Evolutionary conservation across 1,140 invertebrate genomes (phyloP).

Genomic region (Ylistrum balloti): DNA sequence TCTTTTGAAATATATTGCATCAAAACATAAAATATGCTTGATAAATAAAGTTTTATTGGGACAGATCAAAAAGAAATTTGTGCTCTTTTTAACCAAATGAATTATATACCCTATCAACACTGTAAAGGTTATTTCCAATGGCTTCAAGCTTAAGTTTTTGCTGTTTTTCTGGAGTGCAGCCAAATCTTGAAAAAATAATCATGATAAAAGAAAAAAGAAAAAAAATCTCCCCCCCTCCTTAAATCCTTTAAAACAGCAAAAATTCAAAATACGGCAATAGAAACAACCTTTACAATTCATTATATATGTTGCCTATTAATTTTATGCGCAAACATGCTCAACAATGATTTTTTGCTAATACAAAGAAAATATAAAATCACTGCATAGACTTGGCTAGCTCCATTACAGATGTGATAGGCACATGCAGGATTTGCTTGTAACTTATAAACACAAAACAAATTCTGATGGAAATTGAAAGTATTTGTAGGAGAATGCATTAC

Average conservation of each 20-base stretch:
- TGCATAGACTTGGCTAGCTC: constrained; percentile 30
- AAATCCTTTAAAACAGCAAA: no score
- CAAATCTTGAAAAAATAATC: no score
- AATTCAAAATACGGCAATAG: no score
- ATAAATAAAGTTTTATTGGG: background rate
- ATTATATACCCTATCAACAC: background rate
- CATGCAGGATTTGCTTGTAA: constrained; percentile 3
- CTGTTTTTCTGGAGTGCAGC: no score
- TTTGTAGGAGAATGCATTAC: background rate
- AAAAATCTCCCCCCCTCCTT: no score
- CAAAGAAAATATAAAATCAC: background rate
- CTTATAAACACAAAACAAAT: background rate
- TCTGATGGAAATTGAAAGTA: background rate
- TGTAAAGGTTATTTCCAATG: no score
- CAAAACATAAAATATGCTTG: background rate
- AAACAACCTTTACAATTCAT: no score
- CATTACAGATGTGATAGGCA: constrained; percentile 19
- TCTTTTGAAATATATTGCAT: no score
- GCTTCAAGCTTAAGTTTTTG: no score
- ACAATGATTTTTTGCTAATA: background rate
- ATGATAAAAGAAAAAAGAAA: no score
- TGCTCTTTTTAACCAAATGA: no score
- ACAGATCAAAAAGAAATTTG: no score
- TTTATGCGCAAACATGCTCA: constrained; percentile 3
- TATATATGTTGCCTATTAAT: background rate